Percentiles rank a stretch among this genome's conserved stretches.
Evolutionary conservation across 2,113 vertebrate genomes (phyloP).

Genomic region (Dissostichus mawsoni): DNA sequence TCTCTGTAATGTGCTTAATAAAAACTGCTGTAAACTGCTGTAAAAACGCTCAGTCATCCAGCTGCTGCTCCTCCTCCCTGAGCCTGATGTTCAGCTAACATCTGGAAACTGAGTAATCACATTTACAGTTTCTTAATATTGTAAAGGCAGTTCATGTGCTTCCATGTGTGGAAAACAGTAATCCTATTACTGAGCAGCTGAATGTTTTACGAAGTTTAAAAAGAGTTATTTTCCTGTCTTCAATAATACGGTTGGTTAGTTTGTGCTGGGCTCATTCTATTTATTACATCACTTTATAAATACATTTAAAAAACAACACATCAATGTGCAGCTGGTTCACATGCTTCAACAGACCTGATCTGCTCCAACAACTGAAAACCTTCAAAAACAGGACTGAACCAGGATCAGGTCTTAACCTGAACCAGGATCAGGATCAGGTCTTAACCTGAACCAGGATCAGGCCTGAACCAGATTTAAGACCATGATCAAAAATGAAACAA

Average conservation of each 20-base stretch:
- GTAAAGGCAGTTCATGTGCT: neutral
- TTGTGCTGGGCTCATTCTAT: neutral
- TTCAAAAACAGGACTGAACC: neutral
- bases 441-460: neutral
- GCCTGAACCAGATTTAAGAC: neutral
- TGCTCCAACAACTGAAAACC: conserved; percentile 11
- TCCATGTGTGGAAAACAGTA: neutral
- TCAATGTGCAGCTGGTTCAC: conserved; percentile 20
- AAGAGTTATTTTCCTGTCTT: too few relatives aligned
- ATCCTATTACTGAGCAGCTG: neutral
- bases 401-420: neutral
- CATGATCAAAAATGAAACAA: neutral
- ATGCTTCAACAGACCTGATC: conserved; percentile 57
- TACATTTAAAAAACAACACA: conserved; percentile 23
- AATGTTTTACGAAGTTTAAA: too few relatives aligned
- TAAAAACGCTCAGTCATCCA: too few relatives aligned
- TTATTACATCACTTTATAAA: conserved; percentile 21
- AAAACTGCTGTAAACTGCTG: neutral
- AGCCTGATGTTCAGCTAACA: neutral
- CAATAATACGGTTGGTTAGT: neutral
- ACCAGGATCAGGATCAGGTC: neutral
- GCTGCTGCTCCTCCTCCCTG: too few relatives aligned
- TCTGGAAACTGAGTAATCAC: neutral
- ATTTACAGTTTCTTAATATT: neutral
- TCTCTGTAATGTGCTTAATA: neutral